These are phyloP conservation scores for Acrobasis suavella DNA, from an alignment of 2,888 invertebrate genomes.

Conservation along the genomic window DNA sequence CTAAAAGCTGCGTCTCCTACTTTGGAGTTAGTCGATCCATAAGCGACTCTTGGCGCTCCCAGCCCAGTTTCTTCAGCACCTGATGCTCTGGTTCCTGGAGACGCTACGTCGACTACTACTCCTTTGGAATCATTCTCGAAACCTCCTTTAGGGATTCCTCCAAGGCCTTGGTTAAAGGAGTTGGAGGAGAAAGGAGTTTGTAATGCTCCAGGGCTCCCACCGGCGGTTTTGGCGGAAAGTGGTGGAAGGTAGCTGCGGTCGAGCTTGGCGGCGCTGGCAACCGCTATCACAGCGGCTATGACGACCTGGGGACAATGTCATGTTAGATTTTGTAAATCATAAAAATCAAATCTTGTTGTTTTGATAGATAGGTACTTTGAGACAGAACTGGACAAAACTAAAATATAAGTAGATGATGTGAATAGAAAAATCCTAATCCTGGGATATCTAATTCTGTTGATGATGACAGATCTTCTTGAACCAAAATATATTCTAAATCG, in stretches of 20 bases:
- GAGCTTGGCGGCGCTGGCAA: constrained; percentile 63
- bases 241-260: constrained; percentile 66
- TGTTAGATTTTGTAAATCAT: too few relatives aligned
- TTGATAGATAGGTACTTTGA: too few relatives aligned
- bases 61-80: constrained; percentile 55
- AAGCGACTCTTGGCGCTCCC: constrained; percentile 59
- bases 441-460: too few relatives aligned
- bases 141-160: constrained; percentile 56
- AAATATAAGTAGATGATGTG: too few relatives aligned
- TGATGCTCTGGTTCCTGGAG: constrained; percentile 61
- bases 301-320: constrained; percentile 49
- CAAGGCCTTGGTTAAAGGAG: constrained; percentile 43
- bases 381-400: too few relatives aligned
- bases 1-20: constrained; percentile 72
- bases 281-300: constrained; percentile 65
- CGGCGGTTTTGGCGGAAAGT: constrained; percentile 57
- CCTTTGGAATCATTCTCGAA: constrained; percentile 66
- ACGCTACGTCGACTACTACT: constrained; percentile 70
- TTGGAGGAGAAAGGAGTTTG: constrained; percentile 49
- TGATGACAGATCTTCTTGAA: too few relatives aligned
- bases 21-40: constrained; percentile 70
- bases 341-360: too few relatives aligned
- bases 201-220: constrained; percentile 56
- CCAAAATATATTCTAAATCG: too few relatives aligned
- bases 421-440: too few relatives aligned